Percentiles rank a stretch among this genome's conserved stretches.
These are phyloP conservation scores for Staurois parvus DNA, from an alignment of 2,797 vertebrate genomes.

Conservation along the genomic window DNA sequence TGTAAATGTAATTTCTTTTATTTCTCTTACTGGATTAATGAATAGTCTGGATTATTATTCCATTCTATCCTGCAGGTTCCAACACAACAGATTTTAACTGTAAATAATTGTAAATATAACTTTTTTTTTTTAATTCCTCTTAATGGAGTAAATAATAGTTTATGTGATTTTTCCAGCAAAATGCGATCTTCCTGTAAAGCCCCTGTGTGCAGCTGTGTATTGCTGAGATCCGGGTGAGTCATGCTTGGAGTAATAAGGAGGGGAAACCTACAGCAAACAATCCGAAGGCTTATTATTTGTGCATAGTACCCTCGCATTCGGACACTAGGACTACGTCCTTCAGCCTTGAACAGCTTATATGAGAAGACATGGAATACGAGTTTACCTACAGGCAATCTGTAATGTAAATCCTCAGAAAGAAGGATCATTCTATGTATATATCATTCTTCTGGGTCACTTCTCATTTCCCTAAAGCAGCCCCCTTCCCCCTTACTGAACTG, in stretches of 20 bases:
- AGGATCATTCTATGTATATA: too few relatives aligned
- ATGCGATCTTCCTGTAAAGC: constrained; percentile 2
- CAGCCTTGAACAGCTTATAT: not conserved
- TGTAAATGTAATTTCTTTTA: not conserved
- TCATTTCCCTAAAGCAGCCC: too few relatives aligned
- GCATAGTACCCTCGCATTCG: not conserved
- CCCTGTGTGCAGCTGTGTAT: not conserved
- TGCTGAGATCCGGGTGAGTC: constrained; percentile 30
- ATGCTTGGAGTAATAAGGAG: not conserved
- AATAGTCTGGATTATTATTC: not conserved
- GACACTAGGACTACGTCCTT: not conserved
- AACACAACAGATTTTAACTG: not conserved
- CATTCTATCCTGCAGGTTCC: not conserved
- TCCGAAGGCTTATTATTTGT: not conserved
- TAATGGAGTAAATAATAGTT: too few relatives aligned
- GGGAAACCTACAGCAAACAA: not conserved
- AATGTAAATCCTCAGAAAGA: too few relatives aligned
- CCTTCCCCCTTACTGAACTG: too few relatives aligned
- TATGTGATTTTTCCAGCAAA: not conserved
- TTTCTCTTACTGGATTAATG: too few relatives aligned
- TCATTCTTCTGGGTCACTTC: too few relatives aligned
- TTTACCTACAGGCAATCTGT: too few relatives aligned
- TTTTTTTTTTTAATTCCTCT: too few relatives aligned
- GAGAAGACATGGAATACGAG: too few relatives aligned
- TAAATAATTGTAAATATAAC: not conserved